Evolutionary conservation across 1,140 invertebrate species (phyloP), one percentile per base, ranked within the genome.

Genomic region (Polypedilum pembai): DNA sequence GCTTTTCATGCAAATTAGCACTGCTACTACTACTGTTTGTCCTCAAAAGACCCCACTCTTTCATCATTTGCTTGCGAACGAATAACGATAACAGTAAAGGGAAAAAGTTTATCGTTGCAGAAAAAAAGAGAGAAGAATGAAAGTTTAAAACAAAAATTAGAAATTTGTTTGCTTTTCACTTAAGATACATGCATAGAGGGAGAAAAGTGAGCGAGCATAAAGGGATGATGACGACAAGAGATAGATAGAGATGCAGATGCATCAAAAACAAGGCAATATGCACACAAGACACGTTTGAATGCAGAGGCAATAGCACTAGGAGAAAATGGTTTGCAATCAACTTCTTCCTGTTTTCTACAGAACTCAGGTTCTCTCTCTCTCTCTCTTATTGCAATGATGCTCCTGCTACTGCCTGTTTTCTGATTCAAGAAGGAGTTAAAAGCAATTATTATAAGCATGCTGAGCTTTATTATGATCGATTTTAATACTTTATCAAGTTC

Each of bases 401-500:
- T 45, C 41, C 8, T 45, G 8, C 45, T 33, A 33, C 24, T 33
- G 45, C 45, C 45, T 56, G 45, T 56, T 56, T 33, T 56, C 45
- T 56, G 45, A 56, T 56, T 56, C 45, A 56, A 56, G 45, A 56
- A 56, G 45, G 45, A 56, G 45, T 56, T 56, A 56, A 56, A 56
- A 56, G 45, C 45, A 56, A 56, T 56, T 56, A 56, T 56, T 56
- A 56, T 56, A 56, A 56, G 45, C 45, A 56, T 56, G 10, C 45
- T 56, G 45, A 56, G 45, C 45, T 56, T 56, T 56, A 56, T 56
- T 56, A 56, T 56, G 45, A 56, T 56, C 45, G 45, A 56, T 56
- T 56, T 56, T 56, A 56, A 56, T 56, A 56, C 45, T 56, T 56
- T 56, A 56, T 56, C 45, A 56, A n/a, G 45, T 56, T 56, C 45